A percentile compares a stretch with the other conserved stretches of the same genome.
These are phyloP conservation scores for Galaxea fascicularis DNA, from an alignment of 92 coral and sea anemone species.

Conservation along the genomic window DNA sequence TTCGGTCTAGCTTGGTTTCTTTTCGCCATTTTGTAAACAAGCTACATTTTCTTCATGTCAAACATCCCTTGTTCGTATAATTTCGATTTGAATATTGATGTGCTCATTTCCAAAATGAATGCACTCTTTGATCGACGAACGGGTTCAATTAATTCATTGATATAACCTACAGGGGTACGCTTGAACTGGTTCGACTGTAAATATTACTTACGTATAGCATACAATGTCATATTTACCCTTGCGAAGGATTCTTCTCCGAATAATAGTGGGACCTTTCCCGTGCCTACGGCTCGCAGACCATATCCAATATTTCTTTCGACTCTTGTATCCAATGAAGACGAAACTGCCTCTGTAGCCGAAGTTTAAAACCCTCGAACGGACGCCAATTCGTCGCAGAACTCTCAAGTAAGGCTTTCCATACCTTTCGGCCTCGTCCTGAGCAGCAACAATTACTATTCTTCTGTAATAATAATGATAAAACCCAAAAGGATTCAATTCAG, in stretches of 20 bases:
- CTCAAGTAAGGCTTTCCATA: too few species aligned
- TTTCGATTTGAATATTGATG: too few species aligned
- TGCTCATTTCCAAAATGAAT: too few species aligned
- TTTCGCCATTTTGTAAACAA: too few species aligned
- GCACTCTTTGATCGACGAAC: too few species aligned
- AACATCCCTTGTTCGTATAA: too few species aligned
- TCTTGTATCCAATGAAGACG: not conserved
- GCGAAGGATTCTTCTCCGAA: not conserved
- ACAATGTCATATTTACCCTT: not conserved
- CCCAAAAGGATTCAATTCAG: not conserved
- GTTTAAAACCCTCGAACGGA: not conserved
- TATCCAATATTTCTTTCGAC: slow-evolving; percentile 10
- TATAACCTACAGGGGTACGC: too few species aligned
- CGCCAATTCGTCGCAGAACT: slow-evolving; percentile 18
- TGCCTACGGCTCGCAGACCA: not conserved
- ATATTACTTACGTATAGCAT: not conserved
- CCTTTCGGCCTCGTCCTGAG: slow-evolving; percentile 31
- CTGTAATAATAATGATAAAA: not conserved
- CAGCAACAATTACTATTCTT: slow-evolving; percentile 15
- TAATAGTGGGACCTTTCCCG: slow-evolving; percentile 6
- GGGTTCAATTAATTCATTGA: too few species aligned
- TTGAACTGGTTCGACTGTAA: too few species aligned
- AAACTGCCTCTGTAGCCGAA: slow-evolving; percentile 32
- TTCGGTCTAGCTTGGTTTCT: too few species aligned
- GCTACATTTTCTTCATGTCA: too few species aligned